A percentile compares a stretch with the other conserved stretches of the same genome.
Conservation (phyloP, 1,140 invertebrate species). For the Scaptomyza hsui region DNA sequence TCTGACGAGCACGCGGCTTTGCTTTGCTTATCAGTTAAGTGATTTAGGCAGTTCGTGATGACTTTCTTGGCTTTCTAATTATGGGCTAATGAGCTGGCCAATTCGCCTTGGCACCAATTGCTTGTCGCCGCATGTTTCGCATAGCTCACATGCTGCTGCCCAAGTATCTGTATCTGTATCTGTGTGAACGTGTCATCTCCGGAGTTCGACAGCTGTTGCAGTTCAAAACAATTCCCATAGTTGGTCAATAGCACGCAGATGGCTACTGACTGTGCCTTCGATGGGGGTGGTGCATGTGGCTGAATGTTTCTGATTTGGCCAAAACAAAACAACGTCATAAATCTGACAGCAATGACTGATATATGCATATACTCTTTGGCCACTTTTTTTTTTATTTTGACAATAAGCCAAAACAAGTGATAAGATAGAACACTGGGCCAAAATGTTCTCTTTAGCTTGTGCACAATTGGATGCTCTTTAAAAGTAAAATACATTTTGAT, state of each 20-base stretch:
- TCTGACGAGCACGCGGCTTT: slow-evolving; percentile 29
- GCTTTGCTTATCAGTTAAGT: slow-evolving; percentile 35
- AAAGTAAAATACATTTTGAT: slow-evolving; percentile 9
- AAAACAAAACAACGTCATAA: slow-evolving; percentile 41
- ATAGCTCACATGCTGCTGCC: slow-evolving; percentile 27
- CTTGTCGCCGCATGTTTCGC: slow-evolving; percentile 50
- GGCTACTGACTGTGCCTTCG: slow-evolving; percentile 47
- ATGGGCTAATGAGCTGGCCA: background rate
- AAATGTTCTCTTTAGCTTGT: background rate
- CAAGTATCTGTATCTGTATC: slow-evolving; percentile 38
- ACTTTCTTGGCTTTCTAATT: slow-evolving; percentile 51
- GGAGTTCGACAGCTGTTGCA: slow-evolving; percentile 32
- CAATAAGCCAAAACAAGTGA: slow-evolving; percentile 34
- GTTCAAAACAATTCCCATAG: slow-evolving; percentile 21
- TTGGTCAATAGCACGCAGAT: slow-evolving; percentile 54
- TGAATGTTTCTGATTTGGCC: background rate
- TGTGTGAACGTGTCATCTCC: slow-evolving; percentile 36
- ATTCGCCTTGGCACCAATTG: slow-evolving; percentile 31
- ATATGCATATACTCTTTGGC: slow-evolving; percentile 9
- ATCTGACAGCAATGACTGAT: slow-evolving; percentile 21
- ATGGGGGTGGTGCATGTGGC: slow-evolving; percentile 15
- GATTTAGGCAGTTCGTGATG: slow-evolving; percentile 17
- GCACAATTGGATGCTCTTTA: slow-evolving; percentile 27
- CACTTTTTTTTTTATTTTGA: slow-evolving; percentile 24
- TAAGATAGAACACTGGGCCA: slow-evolving; percentile 36